Evolutionary conservation across 2,113 vertebrate species (phyloP).

Genomic region (Muntiacus muntjak): DNA sequence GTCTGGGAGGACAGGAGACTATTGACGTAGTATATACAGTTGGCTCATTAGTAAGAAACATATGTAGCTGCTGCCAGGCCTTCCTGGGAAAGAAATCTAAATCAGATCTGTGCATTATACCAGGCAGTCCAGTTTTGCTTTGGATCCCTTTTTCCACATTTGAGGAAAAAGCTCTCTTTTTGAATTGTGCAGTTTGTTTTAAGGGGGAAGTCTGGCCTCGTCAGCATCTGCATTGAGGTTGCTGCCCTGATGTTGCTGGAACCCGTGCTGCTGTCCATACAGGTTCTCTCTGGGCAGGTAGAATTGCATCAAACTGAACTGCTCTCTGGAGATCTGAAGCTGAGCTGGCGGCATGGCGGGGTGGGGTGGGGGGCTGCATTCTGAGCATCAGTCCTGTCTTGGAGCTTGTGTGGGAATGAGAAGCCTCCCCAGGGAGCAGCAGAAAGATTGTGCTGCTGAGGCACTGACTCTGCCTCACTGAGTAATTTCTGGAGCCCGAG

Average conservation of each 20-base stretch:
- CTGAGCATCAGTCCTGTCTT: not conserved
- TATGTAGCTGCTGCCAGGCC: not conserved
- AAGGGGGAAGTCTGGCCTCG: not conserved
- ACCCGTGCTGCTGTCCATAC: not conserved
- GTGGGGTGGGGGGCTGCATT: not conserved
- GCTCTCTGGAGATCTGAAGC: not conserved
- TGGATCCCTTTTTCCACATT: not conserved
- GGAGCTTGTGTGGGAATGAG: not conserved
- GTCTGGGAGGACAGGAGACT: not conserved
- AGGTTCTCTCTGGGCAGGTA: not conserved
- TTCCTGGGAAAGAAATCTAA: not conserved
- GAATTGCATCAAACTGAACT: not conserved
- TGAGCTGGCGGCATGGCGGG: not conserved
- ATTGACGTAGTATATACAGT: not conserved
- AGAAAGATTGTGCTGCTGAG: not conserved
- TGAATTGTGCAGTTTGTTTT: not conserved
- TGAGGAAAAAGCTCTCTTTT: slow-evolving; percentile 2
- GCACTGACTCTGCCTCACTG: not conserved
- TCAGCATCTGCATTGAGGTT: not conserved
- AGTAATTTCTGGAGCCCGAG: not conserved
- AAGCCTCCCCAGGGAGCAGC: not conserved
- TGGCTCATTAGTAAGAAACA: not conserved
- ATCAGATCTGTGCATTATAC: not conserved
- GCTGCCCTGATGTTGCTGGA: not conserved
- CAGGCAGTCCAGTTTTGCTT: not conserved